phyloP scores from a whole-genome alignment of 2,888 invertebrate species.

The Zygothrica quintamaculata region DNA sequence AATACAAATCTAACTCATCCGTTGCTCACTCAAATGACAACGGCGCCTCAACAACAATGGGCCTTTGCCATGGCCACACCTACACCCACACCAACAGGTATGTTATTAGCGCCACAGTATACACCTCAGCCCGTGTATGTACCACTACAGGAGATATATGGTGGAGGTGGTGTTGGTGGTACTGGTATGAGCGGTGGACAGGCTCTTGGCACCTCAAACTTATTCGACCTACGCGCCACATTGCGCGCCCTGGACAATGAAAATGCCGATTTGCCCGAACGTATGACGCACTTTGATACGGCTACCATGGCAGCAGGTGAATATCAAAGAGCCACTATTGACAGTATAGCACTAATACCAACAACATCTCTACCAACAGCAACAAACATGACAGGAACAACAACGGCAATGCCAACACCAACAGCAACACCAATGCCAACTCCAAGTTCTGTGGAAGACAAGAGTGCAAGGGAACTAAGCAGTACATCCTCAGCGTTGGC shows the following conservation, averaged over 20 bases:
- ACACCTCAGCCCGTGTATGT: conserved; percentile 57
- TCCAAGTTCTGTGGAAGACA: conserved; percentile 39
- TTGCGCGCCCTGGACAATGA: conserved; percentile 75
- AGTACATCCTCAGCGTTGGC: conserved; percentile 66
- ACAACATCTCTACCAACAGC: conserved; percentile 19
- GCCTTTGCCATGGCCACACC: conserved; percentile 71
- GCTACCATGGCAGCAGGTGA: conserved; percentile 33
- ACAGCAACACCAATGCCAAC: no score
- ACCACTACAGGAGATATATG: conserved; percentile 55
- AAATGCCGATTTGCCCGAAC: conserved; percentile 73
- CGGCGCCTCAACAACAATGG: conserved; percentile 62
- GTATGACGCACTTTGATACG: conserved; percentile 57
- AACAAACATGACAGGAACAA: conserved; percentile 15
- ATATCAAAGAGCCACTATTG: conserved; percentile 12
- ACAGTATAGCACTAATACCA: conserved; percentile 17
- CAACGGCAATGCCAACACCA: conserved; percentile 11
- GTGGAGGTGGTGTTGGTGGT: conserved; percentile 3
- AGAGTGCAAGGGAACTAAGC: conserved; percentile 60
- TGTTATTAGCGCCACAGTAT: conserved; percentile 69
- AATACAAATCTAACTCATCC: conserved; percentile 28
- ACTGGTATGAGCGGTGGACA: conserved; percentile 10
- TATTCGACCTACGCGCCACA: conserved; percentile 73
- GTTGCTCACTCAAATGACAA: conserved; percentile 20
- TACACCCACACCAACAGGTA: conserved; percentile 53
- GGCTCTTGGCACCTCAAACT: conserved; percentile 61